phyloP scores from a whole-genome alignment of 2,113 vertebrate genomes.

The Triplophysa siluroides region DNA sequence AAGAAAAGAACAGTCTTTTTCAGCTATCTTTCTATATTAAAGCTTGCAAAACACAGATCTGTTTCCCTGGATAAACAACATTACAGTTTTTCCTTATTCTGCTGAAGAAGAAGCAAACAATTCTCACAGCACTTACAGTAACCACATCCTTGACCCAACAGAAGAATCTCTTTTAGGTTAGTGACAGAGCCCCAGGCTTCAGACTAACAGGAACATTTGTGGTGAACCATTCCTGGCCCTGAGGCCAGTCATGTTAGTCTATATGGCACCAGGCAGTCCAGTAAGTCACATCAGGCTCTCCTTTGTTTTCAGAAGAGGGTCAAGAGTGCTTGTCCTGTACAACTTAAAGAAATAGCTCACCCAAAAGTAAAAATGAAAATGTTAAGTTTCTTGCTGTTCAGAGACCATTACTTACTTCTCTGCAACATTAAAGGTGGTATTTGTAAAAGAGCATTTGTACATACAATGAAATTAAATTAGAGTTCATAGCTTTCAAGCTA shows the following conservation, averaged over 20 bases:
- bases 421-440: too few species aligned
- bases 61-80: slow-evolving; percentile 11
- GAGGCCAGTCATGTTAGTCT: slow-evolving; percentile 25
- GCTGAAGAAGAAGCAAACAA: slow-evolving; percentile 5
- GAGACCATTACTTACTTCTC: too few species aligned
- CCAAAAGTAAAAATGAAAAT: too few species aligned
- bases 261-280: slow-evolving; percentile 46
- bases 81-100: not conserved
- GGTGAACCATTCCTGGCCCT: slow-evolving; percentile 45
- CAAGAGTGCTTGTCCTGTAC: slow-evolving; percentile 7
- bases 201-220: slow-evolving; percentile 48
- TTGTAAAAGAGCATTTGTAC: too few species aligned
- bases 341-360: not conserved
- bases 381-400: too few species aligned
- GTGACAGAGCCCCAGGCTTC: slow-evolving; percentile 25
- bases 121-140: slow-evolving; percentile 18
- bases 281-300: slow-evolving; percentile 32
- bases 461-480: too few species aligned
- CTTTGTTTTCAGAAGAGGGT: slow-evolving; percentile 36
- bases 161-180: slow-evolving; percentile 47
- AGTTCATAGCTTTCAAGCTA: too few species aligned
- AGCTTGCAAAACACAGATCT: not conserved
- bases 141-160: slow-evolving; percentile 41
- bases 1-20: slow-evolving; percentile 26
- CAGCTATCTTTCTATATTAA: slow-evolving; percentile 8